Conservation (phyloP, 2,797 vertebrate genomes). For the Fistularia tabacaria region DNA sequence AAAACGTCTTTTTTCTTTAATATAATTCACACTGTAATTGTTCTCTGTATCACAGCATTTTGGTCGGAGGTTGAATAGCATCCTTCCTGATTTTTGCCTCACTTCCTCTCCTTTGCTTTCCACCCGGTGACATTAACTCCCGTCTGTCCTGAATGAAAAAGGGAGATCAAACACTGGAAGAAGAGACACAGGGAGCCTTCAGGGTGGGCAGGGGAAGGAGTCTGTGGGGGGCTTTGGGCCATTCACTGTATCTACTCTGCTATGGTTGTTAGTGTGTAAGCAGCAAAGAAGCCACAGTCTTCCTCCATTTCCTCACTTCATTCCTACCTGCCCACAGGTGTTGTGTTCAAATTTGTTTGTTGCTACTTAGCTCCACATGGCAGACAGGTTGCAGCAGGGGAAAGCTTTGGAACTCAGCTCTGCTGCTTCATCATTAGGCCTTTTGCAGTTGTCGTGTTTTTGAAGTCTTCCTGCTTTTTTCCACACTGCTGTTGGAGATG, state of each 20-base stretch:
- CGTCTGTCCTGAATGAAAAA: constrained; percentile 36
- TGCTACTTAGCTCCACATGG: constrained; percentile 39
- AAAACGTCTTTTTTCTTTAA: too few relatives aligned
- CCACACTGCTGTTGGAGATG: constrained; percentile 23
- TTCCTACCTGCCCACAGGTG: constrained; percentile 61
- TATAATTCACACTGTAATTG: background rate
- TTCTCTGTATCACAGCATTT: constrained; percentile 2
- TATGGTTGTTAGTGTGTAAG: constrained; percentile 54
- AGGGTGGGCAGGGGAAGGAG: constrained; percentile 23
- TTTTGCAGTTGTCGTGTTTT: constrained; percentile 32
- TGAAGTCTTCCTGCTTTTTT: constrained; percentile 23
- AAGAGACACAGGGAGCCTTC: constrained; percentile 16
- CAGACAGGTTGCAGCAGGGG: constrained; percentile 35
- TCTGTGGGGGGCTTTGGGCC: constrained; percentile 57
- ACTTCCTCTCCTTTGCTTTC: constrained; percentile 8
- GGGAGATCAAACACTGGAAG: constrained; percentile 53
- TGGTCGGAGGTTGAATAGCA: constrained; percentile 4
- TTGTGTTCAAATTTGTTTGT: constrained; percentile 55
- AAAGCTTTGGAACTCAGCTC: constrained; percentile 31
- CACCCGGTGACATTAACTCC: constrained; percentile 26
- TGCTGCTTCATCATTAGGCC: constrained; percentile 52
- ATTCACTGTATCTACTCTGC: constrained; percentile 40
- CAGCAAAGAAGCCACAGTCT: constrained; percentile 15
- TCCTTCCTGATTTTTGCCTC: constrained; percentile 13
- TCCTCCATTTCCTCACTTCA: constrained; percentile 6